These are phyloP conservation scores for Oncopodura yosiiana DNA, from an alignment of 1,140 invertebrate genomes.

Conservation along the genomic window DNA sequence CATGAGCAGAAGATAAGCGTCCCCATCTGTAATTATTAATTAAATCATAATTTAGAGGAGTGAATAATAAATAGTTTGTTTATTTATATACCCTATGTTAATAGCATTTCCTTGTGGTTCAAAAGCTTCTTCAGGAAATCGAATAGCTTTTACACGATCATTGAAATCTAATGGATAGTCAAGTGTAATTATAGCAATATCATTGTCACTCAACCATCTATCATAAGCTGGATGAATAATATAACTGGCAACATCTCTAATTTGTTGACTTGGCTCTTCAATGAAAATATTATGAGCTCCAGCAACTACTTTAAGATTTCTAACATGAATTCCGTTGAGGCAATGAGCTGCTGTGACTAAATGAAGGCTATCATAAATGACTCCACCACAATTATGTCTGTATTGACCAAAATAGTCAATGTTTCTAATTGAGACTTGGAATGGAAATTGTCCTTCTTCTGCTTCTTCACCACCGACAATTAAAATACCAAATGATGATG, in stretches of 20 bases:
- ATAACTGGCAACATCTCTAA: not conserved
- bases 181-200: constrained; percentile 5
- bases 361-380: not conserved
- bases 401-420: not conserved
- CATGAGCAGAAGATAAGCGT: too few relatives aligned
- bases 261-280: constrained; percentile 1
- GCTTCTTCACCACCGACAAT: constrained; percentile 10
- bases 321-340: not conserved
- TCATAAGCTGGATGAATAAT: not conserved
- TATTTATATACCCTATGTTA: too few relatives aligned
- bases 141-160: not conserved
- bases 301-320: not conserved
- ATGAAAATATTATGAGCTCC: constrained; percentile 10
- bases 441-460: constrained; percentile 10
- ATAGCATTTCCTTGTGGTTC: constrained; percentile 1
- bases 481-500: too few relatives aligned
- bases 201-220: not conserved
- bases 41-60: too few relatives aligned
- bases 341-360: constrained; percentile 15
- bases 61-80: too few relatives aligned
- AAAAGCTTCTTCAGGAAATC: not conserved
- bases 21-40: too few relatives aligned
- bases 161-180: constrained; percentile 12
- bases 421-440: constrained; percentile 10
- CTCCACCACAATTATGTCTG: constrained; percentile 2